A percentile compares a stretch with the other conserved stretches of the same genome.
These are phyloP conservation scores for Stichodactyla mertensii DNA, from an alignment of 64 coral and sea anemone species.

Conservation along the genomic window DNA sequence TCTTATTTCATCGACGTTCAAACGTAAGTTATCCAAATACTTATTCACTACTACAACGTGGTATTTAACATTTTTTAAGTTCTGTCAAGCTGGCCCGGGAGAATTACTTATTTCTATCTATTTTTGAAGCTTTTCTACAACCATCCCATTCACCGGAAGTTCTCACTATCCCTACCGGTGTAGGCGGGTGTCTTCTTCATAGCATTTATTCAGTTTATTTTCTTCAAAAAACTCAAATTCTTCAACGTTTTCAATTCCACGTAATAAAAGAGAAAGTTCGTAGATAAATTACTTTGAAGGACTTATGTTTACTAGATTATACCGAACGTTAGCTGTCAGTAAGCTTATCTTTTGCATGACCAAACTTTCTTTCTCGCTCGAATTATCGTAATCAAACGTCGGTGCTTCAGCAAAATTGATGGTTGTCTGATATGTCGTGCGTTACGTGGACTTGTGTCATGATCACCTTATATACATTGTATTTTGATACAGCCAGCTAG, in stretches of 20 bases:
- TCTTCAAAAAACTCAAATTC: background rate
- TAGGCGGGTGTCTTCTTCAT: background rate
- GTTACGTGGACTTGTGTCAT: too few species aligned
- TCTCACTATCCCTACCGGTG: background rate
- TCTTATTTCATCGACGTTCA: background rate
- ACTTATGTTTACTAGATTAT: too few species aligned
- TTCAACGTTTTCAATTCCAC: background rate
- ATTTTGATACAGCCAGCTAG: too few species aligned
- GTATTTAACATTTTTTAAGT: background rate
- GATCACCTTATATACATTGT: too few species aligned
- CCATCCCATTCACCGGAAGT: background rate
- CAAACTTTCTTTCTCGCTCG: too few species aligned
- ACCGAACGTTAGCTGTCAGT: too few species aligned
- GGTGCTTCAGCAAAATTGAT: too few species aligned
- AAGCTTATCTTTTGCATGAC: too few species aligned
- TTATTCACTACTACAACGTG: background rate
- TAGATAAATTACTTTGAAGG: background rate
- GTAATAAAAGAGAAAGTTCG: background rate
- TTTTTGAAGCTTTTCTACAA: background rate
- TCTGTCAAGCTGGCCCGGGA: background rate
- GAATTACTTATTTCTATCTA: background rate
- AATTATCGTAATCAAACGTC: too few species aligned
- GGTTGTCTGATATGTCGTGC: too few species aligned
- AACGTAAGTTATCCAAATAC: background rate
- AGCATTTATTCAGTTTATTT: background rate